phyloP scores from a whole-genome alignment of 2,113 vertebrate genomes.

The Sphaerodactylus townsendi region DNA sequence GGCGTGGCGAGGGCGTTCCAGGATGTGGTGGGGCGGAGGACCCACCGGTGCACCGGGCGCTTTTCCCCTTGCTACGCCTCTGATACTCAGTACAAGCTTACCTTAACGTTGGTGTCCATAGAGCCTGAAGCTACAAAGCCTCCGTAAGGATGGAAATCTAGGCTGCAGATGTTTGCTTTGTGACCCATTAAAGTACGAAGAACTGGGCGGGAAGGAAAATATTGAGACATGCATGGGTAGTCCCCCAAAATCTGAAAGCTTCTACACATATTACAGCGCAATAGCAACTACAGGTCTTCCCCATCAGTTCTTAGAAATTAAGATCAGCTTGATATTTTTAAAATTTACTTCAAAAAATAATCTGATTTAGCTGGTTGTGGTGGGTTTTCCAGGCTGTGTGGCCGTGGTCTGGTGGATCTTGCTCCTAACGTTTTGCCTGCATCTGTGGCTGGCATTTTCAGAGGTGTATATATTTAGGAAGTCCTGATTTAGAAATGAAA shows the following conservation, averaged over 20 bases:
- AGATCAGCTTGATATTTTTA: background rate
- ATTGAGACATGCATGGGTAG: background rate
- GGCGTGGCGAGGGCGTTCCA: too few species aligned
- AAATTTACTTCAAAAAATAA: background rate
- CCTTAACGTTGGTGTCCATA: slow-evolving; percentile 96
- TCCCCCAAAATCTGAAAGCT: background rate
- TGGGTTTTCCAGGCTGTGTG: too few species aligned
- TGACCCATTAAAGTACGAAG: slow-evolving; percentile 89
- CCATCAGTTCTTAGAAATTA: background rate
- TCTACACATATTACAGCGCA: background rate
- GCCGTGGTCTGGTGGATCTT: too few species aligned
- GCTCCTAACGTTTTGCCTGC: too few species aligned
- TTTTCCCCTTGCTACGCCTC: too few species aligned
- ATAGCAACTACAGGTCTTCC: background rate
- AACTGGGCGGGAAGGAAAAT: slow-evolving; percentile 71
- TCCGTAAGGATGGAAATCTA: slow-evolving; percentile 92
- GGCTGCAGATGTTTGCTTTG: slow-evolving; percentile 91
- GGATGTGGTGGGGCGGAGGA: too few species aligned
- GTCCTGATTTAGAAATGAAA: too few species aligned
- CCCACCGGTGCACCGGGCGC: too few species aligned
- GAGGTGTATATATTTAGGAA: too few species aligned
- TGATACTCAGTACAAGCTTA: slow-evolving; percentile 53
- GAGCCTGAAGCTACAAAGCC: slow-evolving; percentile 92
- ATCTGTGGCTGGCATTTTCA: too few species aligned
- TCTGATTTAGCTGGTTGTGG: too few species aligned